Evolutionary conservation across 2,888 invertebrate genomes (phyloP).

Genomic region (Strigamia crassipes): DNA sequence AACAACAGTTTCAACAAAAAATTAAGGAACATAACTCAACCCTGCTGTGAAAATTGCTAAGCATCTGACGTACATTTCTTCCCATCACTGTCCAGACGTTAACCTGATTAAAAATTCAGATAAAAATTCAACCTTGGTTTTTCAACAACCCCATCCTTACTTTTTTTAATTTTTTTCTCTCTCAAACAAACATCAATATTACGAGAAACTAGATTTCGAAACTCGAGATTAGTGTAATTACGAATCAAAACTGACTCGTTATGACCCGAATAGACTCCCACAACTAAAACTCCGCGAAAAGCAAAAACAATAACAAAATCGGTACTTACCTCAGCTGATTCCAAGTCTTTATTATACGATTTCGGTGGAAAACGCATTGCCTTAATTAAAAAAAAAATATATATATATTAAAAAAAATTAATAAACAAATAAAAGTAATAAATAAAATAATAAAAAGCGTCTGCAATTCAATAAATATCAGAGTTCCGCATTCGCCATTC

Average conservation of each 20-base stretch:
- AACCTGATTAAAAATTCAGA: slow-evolving; percentile 3
- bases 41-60: background rate
- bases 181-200: background rate
- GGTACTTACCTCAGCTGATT: slow-evolving; percentile 77
- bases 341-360: slow-evolving; percentile 96
- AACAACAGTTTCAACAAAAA: background rate
- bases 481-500: background rate
- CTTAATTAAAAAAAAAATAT: too few species aligned
- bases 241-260: background rate
- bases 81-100: slow-evolving; percentile 2
- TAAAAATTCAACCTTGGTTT: slow-evolving; percentile 10
- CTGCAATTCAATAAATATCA: background rate
- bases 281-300: background rate
- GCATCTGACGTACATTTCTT: slow-evolving; percentile 10
- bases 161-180: background rate
- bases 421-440: slow-evolving; percentile 42
- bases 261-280: background rate
- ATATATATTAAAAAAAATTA: too few species aligned
- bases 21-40: background rate
- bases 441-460: slow-evolving; percentile 8
- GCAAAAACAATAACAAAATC: background rate
- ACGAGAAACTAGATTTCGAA: background rate
- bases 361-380: slow-evolving; percentile 99
- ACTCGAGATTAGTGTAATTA: background rate
- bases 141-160: background rate